Evolutionary conservation across 1,140 invertebrate genomes (phyloP), one percentile per base, ranked within the genome.

Genomic region (Aphelinus certus): DNA sequence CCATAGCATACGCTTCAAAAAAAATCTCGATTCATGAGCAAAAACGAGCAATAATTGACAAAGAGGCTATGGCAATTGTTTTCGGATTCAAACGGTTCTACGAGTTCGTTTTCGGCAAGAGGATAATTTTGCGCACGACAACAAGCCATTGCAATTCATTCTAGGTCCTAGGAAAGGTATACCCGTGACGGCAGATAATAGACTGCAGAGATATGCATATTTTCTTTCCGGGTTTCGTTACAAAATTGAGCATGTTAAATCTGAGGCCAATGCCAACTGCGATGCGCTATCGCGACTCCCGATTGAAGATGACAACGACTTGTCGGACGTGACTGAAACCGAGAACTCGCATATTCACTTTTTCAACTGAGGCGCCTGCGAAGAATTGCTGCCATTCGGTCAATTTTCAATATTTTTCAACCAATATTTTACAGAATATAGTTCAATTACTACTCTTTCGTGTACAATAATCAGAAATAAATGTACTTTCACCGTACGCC

Each of bases 1-100:
- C 88, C 3, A 84, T 90, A 47, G 84, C 83, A 4, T 90, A 86
- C 81, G 84, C 84, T 3, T 89, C 85, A 0, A 64, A 88, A 74
- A 84, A 83, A 2, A 73, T 91, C 26, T 81, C 78, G 26, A 56
- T 75, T 51, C 79, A 87, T n/a, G 88, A 91, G 80, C 80, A 78
- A 73, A 86, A 86, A 58, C 89, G 88, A 71, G 55, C 79, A 55
- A 83, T 88, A 72, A 83, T 88, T 26, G 88, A 91, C 65, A 86
- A 86, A 71, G 88, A 90, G 81, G 87, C 79, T n/a, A n/a, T n/a
- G n/a, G n/a, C n/a, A n/a, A n/a, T n/a, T n/a, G n/a, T n/a, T n/a
- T n/a, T n/a, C n/a, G n/a, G n/a, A n/a, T n/a, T n/a, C n/a, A n/a
- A n/a, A n/a, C n/a, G n/a, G n/a, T n/a, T n/a, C n/a, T n/a, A n/a